A percentile compares a stretch with the other conserved stretches of the same genome.
Conservation (phyloP, 1,140 invertebrate genomes). For the Planococcus citri region DNA sequence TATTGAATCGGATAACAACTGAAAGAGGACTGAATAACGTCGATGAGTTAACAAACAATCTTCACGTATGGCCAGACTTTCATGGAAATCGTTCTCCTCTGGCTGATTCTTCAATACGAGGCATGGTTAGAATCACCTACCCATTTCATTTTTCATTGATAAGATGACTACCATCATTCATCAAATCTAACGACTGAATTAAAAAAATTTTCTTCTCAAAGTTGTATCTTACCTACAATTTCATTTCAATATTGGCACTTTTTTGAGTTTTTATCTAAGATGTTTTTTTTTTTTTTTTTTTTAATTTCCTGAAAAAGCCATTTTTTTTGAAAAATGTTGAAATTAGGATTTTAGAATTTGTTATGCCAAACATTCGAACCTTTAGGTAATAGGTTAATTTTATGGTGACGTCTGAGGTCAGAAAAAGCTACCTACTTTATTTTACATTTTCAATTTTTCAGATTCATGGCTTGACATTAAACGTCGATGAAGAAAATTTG, state of each 20-base stretch:
- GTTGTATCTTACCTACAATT: no score
- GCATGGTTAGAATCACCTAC: constrained; percentile 55
- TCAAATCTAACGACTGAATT: background rate
- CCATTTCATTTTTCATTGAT: constrained; percentile 6
- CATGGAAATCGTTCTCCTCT: constrained; percentile 90
- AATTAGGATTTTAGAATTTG: no score
- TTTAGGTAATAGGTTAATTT: no score
- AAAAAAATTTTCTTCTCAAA: constrained; percentile 8
- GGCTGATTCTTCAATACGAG: constrained; percentile 69
- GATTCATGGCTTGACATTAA: constrained; percentile 64
- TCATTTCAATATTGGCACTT: no score
- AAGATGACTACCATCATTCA: background rate
- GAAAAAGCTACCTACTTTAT: no score
- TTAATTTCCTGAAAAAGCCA: constrained; percentile 11
- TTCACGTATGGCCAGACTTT: constrained; percentile 89
- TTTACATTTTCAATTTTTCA: no score
- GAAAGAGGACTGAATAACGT: constrained; percentile 40
- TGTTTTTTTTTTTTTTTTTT: no score
- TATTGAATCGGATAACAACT: constrained; percentile 44
- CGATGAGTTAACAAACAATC: constrained; percentile 51
- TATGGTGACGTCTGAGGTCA: no score
- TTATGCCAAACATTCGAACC: no score
- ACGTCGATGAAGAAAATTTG: constrained; percentile 55
- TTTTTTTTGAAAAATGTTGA: no score
- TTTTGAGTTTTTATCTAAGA: no score